Base-by-base conservation (phyloP, 2,888 invertebrate genomes). In the Neoascia interrupta region DNA sequence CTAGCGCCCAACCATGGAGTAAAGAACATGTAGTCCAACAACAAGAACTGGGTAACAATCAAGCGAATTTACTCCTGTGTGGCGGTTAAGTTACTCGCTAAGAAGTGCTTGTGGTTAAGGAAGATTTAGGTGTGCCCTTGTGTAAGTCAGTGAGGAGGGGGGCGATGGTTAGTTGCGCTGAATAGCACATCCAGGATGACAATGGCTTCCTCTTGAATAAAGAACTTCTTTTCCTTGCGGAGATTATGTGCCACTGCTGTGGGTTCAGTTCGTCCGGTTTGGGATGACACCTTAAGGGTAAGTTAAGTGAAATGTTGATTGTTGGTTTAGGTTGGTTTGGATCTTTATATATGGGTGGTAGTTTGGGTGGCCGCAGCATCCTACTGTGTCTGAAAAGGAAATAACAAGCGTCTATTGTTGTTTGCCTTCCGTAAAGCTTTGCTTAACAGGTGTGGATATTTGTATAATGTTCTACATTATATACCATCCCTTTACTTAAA, bases 291-390 rank as follows among this genome's bases (percentile, higher is more conserved):
- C 79, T 79, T 56, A 43, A 73, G 79, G 73, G 73, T 66, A 79
- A 73, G 79, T 72, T 72, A 79, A 79, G 79, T 79, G 79, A 73
- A 79, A 68, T 79, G 72, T 73, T 73, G 73, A 72, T 73, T 79
- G 79, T 79, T 73, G 49, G 79, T 79, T 79, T 73, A 79, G 72
- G 79, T 68, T 64, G 64, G 31, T 58, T 68, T 11, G 47, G 54
- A 28, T 16, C 26, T 58, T 53, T 36, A 4, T 31, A n/a, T 37
- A 31, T 11, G 60, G 49, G 36, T 28, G 16, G 43, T 6, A 41
- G 6, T 54, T 37, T 10, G 60, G 49, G 36, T 23, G 16, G 51
- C 8, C 41, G n/a, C 54, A 16, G 19, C 31, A 26, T 15, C 26
- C 41, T 19, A 53, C 18, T 53, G 39, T 8, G 61, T 41, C 45